Evolutionary conservation across 2,797 vertebrate species (phyloP), one percentile per base, ranked within the genome.

Genomic region (Pelochelys cantorii): DNA sequence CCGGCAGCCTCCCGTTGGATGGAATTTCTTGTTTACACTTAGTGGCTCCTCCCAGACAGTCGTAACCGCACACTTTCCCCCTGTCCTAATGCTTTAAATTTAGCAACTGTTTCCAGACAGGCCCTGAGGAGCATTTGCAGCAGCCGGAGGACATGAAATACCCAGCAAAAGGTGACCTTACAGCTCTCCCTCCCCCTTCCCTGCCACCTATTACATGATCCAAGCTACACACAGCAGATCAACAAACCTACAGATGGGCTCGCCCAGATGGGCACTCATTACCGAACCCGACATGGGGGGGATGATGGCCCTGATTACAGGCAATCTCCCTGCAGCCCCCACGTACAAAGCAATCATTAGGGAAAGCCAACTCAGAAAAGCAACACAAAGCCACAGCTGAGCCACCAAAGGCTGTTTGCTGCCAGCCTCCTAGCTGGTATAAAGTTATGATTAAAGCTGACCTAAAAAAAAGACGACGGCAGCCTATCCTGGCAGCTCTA

Each of bases 91-190:
- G 4, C 48, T 15, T 82, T 94, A 94, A 87, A 93, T 88, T 93
- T 90, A 97, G 95, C 48, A 11, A 8, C 4, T 79, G 82, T 62
- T 95, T 93, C 75, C 94, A 54, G 11, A 90, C 78, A 31, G 74
- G 5, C 4, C 1, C 79, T 78, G 90, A 90, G 89, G 94, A 95
- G 91, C 88, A 52, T 23, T 53, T 11, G 17, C 20, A 7, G 7
- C 52, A 48, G 68, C 2, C 74, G 81, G 84, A 92, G 90, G 56
- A 23, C 79, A 10, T 14, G 5, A 78, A 88, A 60, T 54, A 10
- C 23, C 55, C 83, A 1, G 12, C 56, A 81, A 84, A 91, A 37
- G 29, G 57, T 65, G 85, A 65, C 81, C 31, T 87, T 62, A 80
- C 86, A 87, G 65, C 85, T 65, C 60, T 68, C 2, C 0, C 0